Conservation (phyloP, 2,888 invertebrate genomes). For the Patella pellucida region DNA sequence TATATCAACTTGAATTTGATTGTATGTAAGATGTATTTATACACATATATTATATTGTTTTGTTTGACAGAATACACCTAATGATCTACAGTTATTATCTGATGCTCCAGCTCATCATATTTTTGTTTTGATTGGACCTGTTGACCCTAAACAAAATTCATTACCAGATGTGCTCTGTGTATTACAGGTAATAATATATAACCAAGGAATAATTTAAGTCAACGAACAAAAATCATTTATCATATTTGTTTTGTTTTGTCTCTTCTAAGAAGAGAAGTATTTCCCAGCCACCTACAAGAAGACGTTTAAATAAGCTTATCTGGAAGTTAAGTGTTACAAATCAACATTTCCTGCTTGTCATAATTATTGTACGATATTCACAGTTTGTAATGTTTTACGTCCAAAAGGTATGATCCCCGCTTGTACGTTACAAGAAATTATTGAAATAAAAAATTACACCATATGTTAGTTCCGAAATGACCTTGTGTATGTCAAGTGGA, state of each 20-base stretch:
- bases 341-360: no score
- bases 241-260: no score
- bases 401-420: slow-evolving; percentile 76
- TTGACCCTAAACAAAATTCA: slow-evolving; percentile 49
- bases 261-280: no score
- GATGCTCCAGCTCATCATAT: slow-evolving; percentile 99
- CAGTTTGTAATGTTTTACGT: slow-evolving; percentile 17
- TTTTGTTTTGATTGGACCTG: slow-evolving; percentile 92
- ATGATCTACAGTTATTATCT: slow-evolving; percentile 97
- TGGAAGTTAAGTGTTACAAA: no score
- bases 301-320: no score
- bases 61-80: slow-evolving; percentile 88
- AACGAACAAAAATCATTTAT: no score
- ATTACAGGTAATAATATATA: slow-evolving; percentile 77
- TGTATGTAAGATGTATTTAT: not conserved
- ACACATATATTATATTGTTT: slow-evolving; percentile 32
- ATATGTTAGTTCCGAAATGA: no score
- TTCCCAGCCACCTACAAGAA: no score
- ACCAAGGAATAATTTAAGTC: not conserved
- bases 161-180: slow-evolving; percentile 95
- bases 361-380: no score
- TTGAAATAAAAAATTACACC: no score
- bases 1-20: not conserved
- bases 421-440: no score
- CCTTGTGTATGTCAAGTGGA: no score